Percentiles rank a stretch among this genome's conserved stretches.
phyloP scores from a whole-genome alignment of 2,113 vertebrate species.

The Paracanthobrama guichenoti region DNA sequence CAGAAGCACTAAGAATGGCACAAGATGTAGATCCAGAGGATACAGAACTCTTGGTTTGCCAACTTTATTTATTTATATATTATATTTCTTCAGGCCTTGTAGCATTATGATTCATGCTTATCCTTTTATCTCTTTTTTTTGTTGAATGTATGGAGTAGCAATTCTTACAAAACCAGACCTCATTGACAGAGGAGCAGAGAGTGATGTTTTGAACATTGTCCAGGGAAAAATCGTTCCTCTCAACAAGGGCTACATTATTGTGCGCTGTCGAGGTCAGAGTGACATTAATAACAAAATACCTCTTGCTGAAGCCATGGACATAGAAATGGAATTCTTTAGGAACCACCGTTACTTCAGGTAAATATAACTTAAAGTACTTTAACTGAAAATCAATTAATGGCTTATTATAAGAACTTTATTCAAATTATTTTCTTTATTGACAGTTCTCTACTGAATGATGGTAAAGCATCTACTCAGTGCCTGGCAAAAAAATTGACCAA shows the following conservation, averaged over 20 bases:
- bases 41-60: conserved; percentile 79
- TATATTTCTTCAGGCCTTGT: background rate
- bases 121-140: background rate
- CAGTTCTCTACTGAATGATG: conserved; percentile 51
- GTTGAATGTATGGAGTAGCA: conserved; percentile 60
- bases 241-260: conserved; percentile 81
- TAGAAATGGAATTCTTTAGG: conserved; percentile 76
- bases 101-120: background rate
- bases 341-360: conserved; percentile 74
- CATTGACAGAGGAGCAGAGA: conserved; percentile 76
- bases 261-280: conserved; percentile 79
- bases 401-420: no score
- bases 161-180: conserved; percentile 82
- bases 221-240: conserved; percentile 70
- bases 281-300: conserved; percentile 62
- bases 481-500: conserved; percentile 53
- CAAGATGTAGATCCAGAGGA: conserved; percentile 76
- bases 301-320: conserved; percentile 66
- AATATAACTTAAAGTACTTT: background rate
- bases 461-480: conserved; percentile 52
- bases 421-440: background rate
- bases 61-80: background rate
- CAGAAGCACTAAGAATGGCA: conserved; percentile 82
- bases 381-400: no score
- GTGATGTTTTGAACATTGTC: conserved; percentile 64